Evolutionary conservation across 1,140 invertebrate genomes (phyloP).

Genomic region (Phymorhynchus buccinoides): DNA sequence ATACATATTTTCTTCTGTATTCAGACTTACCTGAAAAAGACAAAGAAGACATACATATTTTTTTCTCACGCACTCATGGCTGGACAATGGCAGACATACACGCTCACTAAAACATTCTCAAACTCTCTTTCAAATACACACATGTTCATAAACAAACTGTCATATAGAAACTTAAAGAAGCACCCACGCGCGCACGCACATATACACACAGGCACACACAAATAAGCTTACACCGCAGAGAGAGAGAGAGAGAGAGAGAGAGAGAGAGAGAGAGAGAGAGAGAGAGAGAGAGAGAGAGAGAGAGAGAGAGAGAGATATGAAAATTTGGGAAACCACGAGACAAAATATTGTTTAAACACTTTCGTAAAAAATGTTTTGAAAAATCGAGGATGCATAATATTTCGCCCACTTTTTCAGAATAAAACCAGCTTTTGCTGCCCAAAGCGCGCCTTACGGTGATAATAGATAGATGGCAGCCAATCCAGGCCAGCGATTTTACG

Average conservation of each 20-base stretch:
- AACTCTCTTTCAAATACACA: background rate
- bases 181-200: conserved; percentile 8
- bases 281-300: background rate
- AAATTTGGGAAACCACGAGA: background rate
- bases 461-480: background rate
- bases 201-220: background rate
- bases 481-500: background rate
- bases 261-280: conserved; percentile 2
- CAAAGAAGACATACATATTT: too few species aligned
- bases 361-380: background rate
- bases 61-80: too few species aligned
- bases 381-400: background rate
- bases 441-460: background rate
- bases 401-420: too few species aligned
- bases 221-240: too few species aligned
- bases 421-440: background rate
- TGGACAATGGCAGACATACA: background rate
- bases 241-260: conserved; percentile 1
- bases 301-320: background rate
- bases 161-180: background rate
- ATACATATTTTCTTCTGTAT: too few species aligned
- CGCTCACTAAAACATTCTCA: background rate
- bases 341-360: background rate
- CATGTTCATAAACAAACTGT: background rate
- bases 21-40: too few species aligned